Conservation (phyloP, 2,113 vertebrate genomes). For the Struthidea cinerea region DNA sequence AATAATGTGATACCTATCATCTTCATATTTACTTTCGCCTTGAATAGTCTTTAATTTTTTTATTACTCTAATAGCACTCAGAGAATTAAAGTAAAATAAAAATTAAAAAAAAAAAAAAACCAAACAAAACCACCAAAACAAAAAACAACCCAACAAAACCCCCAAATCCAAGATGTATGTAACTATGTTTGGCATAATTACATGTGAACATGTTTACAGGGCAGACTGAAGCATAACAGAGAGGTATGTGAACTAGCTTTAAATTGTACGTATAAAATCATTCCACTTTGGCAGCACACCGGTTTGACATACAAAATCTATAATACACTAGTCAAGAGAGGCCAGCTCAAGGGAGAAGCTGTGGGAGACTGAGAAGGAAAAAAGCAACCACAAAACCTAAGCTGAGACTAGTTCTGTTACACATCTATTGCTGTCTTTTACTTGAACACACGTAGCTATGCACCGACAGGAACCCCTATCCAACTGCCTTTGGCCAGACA, state of each 20-base stretch:
- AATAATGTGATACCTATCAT: neutral
- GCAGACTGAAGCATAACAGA: neutral
- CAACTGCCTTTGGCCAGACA: neutral
- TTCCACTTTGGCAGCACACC: neutral
- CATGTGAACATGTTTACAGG: neutral
- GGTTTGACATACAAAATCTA: neutral
- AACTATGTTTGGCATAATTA: neutral
- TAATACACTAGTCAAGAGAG: neutral
- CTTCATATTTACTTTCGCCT: neutral
- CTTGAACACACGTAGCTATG: rapidly evolving
- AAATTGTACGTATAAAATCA: neutral
- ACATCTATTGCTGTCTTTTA: neutral
- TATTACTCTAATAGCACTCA: neutral
- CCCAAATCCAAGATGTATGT: neutral
- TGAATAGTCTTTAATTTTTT: neutral
- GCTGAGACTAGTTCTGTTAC: neutral
- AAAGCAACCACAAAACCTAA: neutral
- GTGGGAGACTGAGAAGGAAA: neutral
- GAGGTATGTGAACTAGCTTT: neutral
- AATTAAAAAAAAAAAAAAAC: neutral
- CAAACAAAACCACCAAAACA: neutral
- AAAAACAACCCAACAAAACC: neutral
- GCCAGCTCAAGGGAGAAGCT: neutral
- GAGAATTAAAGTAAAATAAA: neutral
- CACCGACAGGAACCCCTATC: neutral